Conservation (phyloP, 2,797 vertebrate genomes). For the Oophaga sylvatica region DNA sequence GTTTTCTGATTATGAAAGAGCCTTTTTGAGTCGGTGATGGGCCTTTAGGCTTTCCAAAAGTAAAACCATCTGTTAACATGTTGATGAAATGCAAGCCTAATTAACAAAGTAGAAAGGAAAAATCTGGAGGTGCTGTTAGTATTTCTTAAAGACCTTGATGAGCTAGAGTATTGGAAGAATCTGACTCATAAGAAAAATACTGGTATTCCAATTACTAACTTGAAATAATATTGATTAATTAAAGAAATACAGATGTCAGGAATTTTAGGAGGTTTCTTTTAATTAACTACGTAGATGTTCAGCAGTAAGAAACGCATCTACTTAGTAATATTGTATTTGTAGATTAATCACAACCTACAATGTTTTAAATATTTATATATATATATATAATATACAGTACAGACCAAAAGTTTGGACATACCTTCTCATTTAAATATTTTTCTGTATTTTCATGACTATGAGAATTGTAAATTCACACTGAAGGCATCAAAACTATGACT, state of each 20-base stretch:
- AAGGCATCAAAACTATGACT: no score
- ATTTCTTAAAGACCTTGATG: conserved; percentile 36
- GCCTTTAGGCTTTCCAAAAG: conserved; percentile 41
- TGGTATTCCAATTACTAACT: conserved; percentile 11
- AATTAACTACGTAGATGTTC: neutral
- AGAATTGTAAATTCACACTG: no score
- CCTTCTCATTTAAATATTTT: no score
- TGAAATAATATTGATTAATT: conserved; percentile 44
- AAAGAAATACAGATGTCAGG: neutral
- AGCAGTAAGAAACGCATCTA: neutral
- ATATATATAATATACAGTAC: no score
- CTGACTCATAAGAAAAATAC: conserved; percentile 48
- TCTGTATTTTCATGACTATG: no score
- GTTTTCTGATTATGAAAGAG: conserved; percentile 45
- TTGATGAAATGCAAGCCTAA: conserved; percentile 58
- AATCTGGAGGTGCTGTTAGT: conserved; percentile 49
- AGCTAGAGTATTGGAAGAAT: conserved; percentile 24
- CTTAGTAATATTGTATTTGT: neutral
- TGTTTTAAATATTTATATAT: no score
- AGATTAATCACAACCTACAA: neutral
- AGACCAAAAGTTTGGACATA: no score
- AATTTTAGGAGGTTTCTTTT: neutral
- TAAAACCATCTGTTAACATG: conserved; percentile 57
- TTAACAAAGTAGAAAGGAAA: conserved; percentile 50
- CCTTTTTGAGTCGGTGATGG: conserved; percentile 31